Base-by-base conservation (phyloP, 1,140 invertebrate species). In the Pentalonia nigronervosa region DNA sequence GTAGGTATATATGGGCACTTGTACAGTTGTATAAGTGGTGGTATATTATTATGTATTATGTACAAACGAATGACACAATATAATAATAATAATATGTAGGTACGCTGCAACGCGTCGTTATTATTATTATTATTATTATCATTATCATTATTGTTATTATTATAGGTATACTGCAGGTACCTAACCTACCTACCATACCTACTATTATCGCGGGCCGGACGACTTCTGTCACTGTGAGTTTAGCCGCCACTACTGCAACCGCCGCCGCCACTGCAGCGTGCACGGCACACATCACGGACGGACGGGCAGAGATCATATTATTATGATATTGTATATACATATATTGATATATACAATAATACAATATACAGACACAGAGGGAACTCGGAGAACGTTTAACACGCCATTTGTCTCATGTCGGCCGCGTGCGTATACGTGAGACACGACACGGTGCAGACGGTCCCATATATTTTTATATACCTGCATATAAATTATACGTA, bases 181-280 rank as follows among this genome's bases (percentile, higher is more conserved):
- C 21, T 53, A n/a, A 47, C 47, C 47, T 50, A 21, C 48, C 50
- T 76, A 34, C 60, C 17, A 67, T 88, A 56, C 17, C n/a, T 88
- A 56, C 8, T 89, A 56, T 89, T 89, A 89, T 89, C 50, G 21
- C 21, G 8, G 50, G 20, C 86, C 34, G 88, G 88, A 41, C 88
- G 88, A 89, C 88, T 89, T 89, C 88, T 89, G 88, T 89, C 88
- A 56, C 34, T 53, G 21, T 36, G 50, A 53, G 25, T 47, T 86
- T 47, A 30, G 84, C 41, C 84, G 84, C 83, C 83, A 84, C 41
- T 41, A 9, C 36, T 25, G 25, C 50, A 0, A 7, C 50, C 50
- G 20, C 21, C 50, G 50, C 20, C 20, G 50, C 50, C 50, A 53
- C 50, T 47, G 84, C n/a, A 88, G 17, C n/a, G 84, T n/a, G 45